Base-by-base conservation (phyloP, 2,888 invertebrate genomes). In the Heteromyza rotundicornis region DNA sequence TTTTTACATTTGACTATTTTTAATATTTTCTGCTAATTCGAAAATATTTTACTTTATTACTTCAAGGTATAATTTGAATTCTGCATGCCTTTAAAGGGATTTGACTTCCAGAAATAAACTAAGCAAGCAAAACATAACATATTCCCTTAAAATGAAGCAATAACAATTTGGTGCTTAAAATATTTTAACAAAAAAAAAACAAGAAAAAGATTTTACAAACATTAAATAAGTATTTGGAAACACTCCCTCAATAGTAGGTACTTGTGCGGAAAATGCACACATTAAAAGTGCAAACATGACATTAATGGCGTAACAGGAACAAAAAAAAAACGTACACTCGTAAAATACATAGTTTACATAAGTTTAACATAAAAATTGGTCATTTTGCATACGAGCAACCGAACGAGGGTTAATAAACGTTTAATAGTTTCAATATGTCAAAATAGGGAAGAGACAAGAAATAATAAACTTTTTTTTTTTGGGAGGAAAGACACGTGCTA, bases 371-470 rank as follows among this genome's bases (percentile, higher is more conserved):
- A 47, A 47, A 47, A 47, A 47, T 47, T 17, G 17, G 47, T 3
- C 47, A 47, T 52, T 5, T 22, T 19, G 47, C 47, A 14, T 7
- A 40, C 3, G 56, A 23, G 56, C 44, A 8, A 16, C 36, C n/a
- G 57, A n/a, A 10, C 20, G 59, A 68, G 69, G 75, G 75, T 73
- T 73, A 73, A 74, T 63, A 72, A 66, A 69, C 80, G 74, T 75
- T 80, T 80, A 79, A 80, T 80, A 77, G 79, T 77, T 81, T 75
- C 80, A 80, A 74, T 79, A 81, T 80, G 80, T 80, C 70, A 47
- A 20, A 22, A 32, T 22, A 47, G 40, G 20, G 49, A 20, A 40
- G 52, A 40, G 35, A 20, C 55, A 27, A n/a, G n/a, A n/a, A n/a
- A n/a, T 27, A 49, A 51, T 3, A 40, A 40, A 40, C 16, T n/a